These are phyloP conservation scores for Neolamprologus kungweensis DNA, from an alignment of 2,113 vertebrate genomes.

Conservation along the genomic window DNA sequence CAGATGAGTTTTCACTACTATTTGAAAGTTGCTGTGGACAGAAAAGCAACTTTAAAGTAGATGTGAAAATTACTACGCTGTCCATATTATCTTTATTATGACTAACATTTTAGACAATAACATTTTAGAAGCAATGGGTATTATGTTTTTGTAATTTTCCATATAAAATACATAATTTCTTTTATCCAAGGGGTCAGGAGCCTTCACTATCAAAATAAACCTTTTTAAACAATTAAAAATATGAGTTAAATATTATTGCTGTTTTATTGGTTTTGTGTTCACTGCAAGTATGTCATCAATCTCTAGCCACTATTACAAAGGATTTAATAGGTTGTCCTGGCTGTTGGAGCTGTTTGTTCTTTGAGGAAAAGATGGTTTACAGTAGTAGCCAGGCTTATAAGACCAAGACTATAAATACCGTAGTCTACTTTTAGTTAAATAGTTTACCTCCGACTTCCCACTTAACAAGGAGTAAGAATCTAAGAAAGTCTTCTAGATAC, in stretches of 20 bases:
- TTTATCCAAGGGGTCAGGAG: neutral
- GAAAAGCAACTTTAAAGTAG: neutral
- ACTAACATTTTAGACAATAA: neutral
- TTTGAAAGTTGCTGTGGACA: neutral
- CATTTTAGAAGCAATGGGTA: neutral
- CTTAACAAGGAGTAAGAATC: too few species aligned
- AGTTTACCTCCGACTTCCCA: too few species aligned
- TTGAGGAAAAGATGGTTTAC: too few species aligned
- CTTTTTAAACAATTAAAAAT: neutral
- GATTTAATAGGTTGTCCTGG: too few species aligned
- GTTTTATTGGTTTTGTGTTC: too few species aligned
- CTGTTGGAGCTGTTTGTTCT: too few species aligned
- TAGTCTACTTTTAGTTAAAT: neutral
- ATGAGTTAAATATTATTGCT: too few species aligned
- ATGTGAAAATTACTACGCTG: neutral
- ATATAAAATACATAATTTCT: neutral
- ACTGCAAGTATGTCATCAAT: rapidly evolving
- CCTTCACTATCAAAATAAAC: neutral
- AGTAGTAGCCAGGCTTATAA: too few species aligned
- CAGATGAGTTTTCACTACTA: neutral
- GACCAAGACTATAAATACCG: too few species aligned
- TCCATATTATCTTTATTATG: neutral
- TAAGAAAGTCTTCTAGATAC: too few species aligned
- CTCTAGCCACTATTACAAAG: too few species aligned
- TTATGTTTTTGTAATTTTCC: neutral